Evolutionary conservation across 2,113 vertebrate species (phyloP).

Genomic region (Mixornis gularis): DNA sequence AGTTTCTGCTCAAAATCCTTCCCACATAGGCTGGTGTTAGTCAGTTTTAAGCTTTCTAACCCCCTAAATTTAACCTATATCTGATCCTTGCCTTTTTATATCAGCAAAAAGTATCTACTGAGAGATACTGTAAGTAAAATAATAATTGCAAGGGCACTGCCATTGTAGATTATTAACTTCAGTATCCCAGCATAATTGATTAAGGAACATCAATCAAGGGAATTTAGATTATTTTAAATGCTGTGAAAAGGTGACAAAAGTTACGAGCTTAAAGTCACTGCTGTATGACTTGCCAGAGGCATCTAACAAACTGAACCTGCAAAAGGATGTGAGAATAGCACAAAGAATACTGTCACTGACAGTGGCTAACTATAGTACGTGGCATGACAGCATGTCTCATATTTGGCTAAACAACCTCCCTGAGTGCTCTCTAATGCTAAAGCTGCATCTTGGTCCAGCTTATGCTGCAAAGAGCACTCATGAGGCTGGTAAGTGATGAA

Average conservation of each 20-base stretch:
- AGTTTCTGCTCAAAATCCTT: background rate
- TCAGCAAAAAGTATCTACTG: background rate
- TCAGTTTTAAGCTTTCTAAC: background rate
- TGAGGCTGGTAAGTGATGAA: background rate
- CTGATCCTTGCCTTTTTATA: background rate
- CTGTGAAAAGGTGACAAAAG: background rate
- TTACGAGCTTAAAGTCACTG: background rate
- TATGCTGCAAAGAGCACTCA: background rate
- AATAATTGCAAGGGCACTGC: background rate
- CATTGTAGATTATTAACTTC: background rate
- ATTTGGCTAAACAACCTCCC: background rate
- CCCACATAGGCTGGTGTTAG: background rate
- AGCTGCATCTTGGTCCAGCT: background rate
- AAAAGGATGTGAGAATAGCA: background rate
- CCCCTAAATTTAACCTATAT: background rate
- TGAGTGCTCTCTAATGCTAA: background rate
- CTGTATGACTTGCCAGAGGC: background rate
- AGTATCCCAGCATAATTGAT: background rate
- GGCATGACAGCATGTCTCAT: background rate
- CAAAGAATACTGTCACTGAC: background rate
- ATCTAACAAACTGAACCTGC: background rate
- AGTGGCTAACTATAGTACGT: background rate
- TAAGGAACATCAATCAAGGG: background rate
- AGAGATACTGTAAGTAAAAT: background rate
- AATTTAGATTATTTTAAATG: background rate